Evolutionary conservation across 2,888 invertebrate species (phyloP).

Genomic region (Orthosia gothica): DNA sequence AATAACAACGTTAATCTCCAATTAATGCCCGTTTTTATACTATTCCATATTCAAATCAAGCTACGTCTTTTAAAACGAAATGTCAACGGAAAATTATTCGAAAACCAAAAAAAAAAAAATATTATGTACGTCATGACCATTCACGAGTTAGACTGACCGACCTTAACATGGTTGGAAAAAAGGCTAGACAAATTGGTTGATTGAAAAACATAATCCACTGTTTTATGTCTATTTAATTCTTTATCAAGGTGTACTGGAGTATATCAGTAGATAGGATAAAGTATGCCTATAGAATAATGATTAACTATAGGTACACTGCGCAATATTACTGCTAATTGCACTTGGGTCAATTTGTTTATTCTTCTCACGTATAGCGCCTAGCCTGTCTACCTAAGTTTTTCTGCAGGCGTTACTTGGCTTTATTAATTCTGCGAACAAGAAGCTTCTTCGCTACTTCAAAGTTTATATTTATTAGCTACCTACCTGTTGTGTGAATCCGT

Average conservation of each 20-base stretch:
- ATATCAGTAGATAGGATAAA: neutral
- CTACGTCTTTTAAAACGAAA: too few relatives aligned
- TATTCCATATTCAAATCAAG: too few relatives aligned
- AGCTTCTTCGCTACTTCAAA: neutral
- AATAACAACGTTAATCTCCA: too few relatives aligned
- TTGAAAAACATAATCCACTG: neutral
- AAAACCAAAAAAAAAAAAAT: neutral
- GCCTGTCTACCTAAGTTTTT: constrained; percentile 18
- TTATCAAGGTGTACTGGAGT: constrained; percentile 40
- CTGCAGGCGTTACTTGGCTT: constrained; percentile 8
- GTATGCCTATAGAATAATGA: constrained; percentile 40
- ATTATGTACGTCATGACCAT: too few relatives aligned
- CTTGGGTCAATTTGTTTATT: constrained; percentile 40
- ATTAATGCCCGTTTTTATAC: too few relatives aligned
- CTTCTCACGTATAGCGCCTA: constrained; percentile 41
- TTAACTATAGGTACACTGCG: constrained; percentile 28
- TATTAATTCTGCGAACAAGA: neutral
- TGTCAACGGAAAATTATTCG: too few relatives aligned
- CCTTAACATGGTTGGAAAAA: too few relatives aligned
- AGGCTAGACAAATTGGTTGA: too few relatives aligned
- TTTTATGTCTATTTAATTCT: constrained; percentile 17
- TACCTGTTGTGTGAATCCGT: too few relatives aligned
- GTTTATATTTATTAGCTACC: neutral
- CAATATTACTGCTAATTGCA: constrained; percentile 36
- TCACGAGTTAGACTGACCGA: too few relatives aligned